Base-by-base conservation (phyloP, 2,888 invertebrate genomes). In the Pycnomerus fuliginosus region DNA sequence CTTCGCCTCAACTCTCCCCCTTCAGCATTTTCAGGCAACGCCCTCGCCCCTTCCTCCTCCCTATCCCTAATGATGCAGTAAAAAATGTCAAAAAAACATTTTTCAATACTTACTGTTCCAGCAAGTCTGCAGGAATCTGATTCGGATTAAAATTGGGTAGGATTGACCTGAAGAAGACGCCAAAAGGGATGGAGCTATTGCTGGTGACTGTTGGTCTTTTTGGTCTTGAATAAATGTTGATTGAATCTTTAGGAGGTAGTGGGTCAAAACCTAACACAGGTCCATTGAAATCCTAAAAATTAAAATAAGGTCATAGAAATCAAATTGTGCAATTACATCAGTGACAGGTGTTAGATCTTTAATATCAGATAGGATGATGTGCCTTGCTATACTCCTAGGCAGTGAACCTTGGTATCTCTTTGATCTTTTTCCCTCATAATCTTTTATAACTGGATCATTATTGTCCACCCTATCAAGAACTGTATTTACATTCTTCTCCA, bases 211-310 rank as follows among this genome's bases (percentile, higher is more conserved):
- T 55, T 5, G 66, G 64, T 40, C 67, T 64, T 54, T 66, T 65
- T 16, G 75, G 74, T 51, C 80, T 78, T 32, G 80, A 77, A 68
- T 90, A 90, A 43, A 84, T 77, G 60, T 84, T 80, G 16, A 89
- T 79, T 0, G 85, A 81, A 70, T 90, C 86, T 24, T 74, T 58
- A 1, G 90, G 90, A 10, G 90, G 90, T 45, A 90, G 71, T 3
- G 90, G 90, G 72, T 90, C 90, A 62, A 85, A 85, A 48, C 83
- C 83, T 61, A 88, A 74, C 35, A 89, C 78, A n/a, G 81, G 75
- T 10, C 76, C 76, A 47, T 74, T 74, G 25, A 60, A 56, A 36
- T 71, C 70, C 72, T 72, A 41, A 16, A 60, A 62, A 50, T 32
- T 20, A 8, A 20, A 36, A 47, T 34, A 48, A 15, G 5, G 3